Percentiles rank a stretch among this genome's conserved stretches.
Conservation (phyloP, 2,888 invertebrate species). For the Sinodicranocentrus sp. region DNA sequence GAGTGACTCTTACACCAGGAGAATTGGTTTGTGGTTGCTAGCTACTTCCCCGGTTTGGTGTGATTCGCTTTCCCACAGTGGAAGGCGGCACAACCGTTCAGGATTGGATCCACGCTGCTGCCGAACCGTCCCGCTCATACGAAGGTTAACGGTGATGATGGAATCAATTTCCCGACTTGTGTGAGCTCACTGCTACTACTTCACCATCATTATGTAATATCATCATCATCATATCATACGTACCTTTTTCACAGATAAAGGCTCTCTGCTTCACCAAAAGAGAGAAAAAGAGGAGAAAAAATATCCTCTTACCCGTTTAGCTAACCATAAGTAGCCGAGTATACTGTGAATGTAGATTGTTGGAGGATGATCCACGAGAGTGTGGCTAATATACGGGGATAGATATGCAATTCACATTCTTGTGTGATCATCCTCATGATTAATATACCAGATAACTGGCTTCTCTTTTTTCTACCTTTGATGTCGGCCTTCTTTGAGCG, state of each 20-base stretch:
- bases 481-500: too few species aligned
- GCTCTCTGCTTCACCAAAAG: neutral
- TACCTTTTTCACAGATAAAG: constrained; percentile 55
- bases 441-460: too few species aligned
- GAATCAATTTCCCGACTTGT: constrained; percentile 75
- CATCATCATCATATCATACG: constrained; percentile 52
- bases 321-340: too few species aligned
- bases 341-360: too few species aligned
- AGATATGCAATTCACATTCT: too few species aligned
- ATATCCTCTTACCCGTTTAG: too few species aligned
- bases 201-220: constrained; percentile 63
- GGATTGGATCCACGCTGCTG: constrained; percentile 64
- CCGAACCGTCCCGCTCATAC: constrained; percentile 72
- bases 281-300: too few species aligned
- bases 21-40: constrained; percentile 61
- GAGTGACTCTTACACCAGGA: constrained; percentile 50
- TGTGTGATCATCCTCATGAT: too few species aligned
- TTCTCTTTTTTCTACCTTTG: too few species aligned
- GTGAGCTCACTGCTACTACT: constrained; percentile 42
- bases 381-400: too few species aligned
- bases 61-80: constrained; percentile 65
- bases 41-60: constrained; percentile 57
- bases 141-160: constrained; percentile 72
- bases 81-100: constrained; percentile 67
- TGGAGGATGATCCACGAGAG: too few species aligned